These are phyloP conservation scores for Adelges cooleyi DNA, from an alignment of 1,140 invertebrate species.

Conservation along the genomic window DNA sequence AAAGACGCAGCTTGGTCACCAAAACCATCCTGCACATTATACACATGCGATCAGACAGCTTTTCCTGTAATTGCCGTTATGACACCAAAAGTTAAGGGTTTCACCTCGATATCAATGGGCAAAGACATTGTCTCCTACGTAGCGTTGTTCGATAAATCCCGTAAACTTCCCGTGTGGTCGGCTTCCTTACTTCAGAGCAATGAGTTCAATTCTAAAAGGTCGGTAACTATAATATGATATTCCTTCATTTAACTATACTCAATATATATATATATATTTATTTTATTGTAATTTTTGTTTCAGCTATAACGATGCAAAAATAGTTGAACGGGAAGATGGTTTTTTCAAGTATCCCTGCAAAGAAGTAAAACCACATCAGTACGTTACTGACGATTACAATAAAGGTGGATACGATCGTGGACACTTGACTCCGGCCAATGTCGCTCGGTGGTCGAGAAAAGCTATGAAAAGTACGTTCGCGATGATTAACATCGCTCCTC, in stretches of 20 bases:
- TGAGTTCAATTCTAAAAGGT: too few relatives aligned
- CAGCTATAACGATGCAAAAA: conserved; percentile 21
- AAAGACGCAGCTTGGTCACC: neutral
- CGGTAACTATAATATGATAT: too few relatives aligned
- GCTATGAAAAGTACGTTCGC: conserved; percentile 12
- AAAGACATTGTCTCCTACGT: too few relatives aligned
- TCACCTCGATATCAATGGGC: too few relatives aligned
- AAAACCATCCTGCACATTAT: neutral
- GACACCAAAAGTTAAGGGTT: too few relatives aligned
- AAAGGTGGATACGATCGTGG: conserved; percentile 11
- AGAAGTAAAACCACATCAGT: neutral
- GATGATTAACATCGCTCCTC: conserved; percentile 29
- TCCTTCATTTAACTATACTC: neutral
- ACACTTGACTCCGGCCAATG: conserved; percentile 28
- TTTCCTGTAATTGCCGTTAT: too few relatives aligned
- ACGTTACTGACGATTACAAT: neutral
- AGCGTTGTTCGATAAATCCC: too few relatives aligned
- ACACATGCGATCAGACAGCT: too few relatives aligned
- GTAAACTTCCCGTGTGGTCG: too few relatives aligned
- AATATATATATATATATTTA: neutral
- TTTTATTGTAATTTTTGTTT: neutral
- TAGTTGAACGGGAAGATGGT: neutral
- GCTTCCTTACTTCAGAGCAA: too few relatives aligned
- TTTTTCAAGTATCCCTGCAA: conserved; percentile 17
- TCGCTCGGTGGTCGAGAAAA: conserved; percentile 22